phyloP scores from a whole-genome alignment of 2,888 invertebrate genomes.

The Aphidoletes aphidimyza region DNA sequence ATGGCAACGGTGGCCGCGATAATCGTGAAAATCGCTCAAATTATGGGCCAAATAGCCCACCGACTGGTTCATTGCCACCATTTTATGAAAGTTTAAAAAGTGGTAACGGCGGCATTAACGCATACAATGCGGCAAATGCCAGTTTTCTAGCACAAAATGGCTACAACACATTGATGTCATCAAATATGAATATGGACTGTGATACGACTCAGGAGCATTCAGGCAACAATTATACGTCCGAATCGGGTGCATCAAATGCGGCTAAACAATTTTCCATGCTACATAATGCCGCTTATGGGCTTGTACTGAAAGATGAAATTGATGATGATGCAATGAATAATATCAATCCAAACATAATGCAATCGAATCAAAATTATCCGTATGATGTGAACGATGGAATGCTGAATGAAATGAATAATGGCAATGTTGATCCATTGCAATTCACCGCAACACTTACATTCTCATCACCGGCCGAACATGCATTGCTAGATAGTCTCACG shows the following conservation, averaged over 20 bases:
- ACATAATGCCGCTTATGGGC: conserved; percentile 82
- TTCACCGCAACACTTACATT: conserved; percentile 85
- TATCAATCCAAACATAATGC: conserved; percentile 67
- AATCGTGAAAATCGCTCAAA: conserved; percentile 86
- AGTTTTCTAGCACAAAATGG: conserved; percentile 73
- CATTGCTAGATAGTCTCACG: conserved; percentile 79
- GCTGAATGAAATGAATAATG: conserved; percentile 75
- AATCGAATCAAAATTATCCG: conserved; percentile 70
- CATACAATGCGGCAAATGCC: conserved; percentile 74
- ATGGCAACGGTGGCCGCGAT: conserved; percentile 80
- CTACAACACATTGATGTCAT: conserved; percentile 76
- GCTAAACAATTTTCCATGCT: conserved; percentile 81
- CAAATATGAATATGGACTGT: conserved; percentile 77
- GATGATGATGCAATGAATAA: conserved; percentile 74
- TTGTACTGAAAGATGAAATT: conserved; percentile 82
- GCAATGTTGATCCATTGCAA: conserved; percentile 81
- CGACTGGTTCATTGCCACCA: conserved; percentile 87
- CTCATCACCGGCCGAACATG: conserved; percentile 80
- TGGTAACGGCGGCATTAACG: conserved; percentile 76
- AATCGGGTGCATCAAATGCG: conserved; percentile 65
- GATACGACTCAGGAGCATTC: conserved; percentile 75
- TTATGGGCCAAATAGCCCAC: conserved; percentile 88
- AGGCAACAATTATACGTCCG: conserved; percentile 59
- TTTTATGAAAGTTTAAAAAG: conserved; percentile 88
- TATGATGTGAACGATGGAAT: conserved; percentile 79